A percentile compares a stretch with the other conserved stretches of the same genome.
These are phyloP conservation scores for Alaudala cheleensis DNA, from an alignment of 2,113 vertebrate species.

Conservation along the genomic window DNA sequence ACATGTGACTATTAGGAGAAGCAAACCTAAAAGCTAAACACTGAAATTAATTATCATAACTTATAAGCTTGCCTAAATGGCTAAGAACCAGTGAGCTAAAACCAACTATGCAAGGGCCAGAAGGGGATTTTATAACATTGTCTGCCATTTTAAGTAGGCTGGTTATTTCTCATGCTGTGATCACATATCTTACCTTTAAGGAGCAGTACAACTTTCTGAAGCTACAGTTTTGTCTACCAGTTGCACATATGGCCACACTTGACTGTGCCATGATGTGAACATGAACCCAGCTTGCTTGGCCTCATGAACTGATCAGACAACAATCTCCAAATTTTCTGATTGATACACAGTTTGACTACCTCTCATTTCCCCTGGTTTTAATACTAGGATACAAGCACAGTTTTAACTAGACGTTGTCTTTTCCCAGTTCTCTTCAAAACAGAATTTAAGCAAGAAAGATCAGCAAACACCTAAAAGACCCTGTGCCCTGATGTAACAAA, in stretches of 20 bases:
- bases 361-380: background rate
- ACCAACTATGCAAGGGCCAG: background rate
- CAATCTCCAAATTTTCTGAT: background rate
- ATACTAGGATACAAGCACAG: background rate
- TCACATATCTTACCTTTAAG: background rate
- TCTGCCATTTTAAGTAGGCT: background rate
- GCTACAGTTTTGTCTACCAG: background rate
- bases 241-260: background rate
- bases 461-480: background rate
- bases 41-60: background rate
- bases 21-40: background rate
- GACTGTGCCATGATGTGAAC: background rate
- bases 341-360: rapidly evolving
- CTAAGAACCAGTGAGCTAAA: background rate
- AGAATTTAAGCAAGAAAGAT: background rate
- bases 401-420: background rate
- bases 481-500: background rate
- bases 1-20: background rate
- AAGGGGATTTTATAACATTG: background rate
- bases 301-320: background rate
- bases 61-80: background rate
- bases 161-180: background rate
- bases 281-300: background rate
- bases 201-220: background rate
- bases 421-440: background rate